A percentile compares a stretch with the other conserved stretches of the same genome.
Evolutionary conservation across 92 coral and sea anemone genomes (phyloP).

Genomic region (Desmophyllum pertusum): DNA sequence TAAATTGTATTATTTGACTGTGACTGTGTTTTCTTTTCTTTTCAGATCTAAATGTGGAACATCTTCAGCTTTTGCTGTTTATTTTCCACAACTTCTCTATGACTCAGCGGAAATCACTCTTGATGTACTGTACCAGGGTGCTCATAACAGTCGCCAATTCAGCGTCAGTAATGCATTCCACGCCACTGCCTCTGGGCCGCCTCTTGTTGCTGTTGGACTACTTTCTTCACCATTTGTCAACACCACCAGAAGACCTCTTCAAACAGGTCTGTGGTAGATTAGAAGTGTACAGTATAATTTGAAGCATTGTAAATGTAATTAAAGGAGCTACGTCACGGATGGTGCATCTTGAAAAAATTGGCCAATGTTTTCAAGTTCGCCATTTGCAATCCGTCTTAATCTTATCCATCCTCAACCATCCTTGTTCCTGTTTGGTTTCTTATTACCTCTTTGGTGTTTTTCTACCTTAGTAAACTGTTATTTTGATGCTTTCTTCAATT

Average conservation of each 20-base stretch:
- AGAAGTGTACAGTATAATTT: no score
- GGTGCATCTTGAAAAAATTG: no score
- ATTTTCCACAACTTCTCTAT: conserved; percentile 88
- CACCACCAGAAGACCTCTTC: conserved; percentile 86
- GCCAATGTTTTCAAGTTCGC: no score
- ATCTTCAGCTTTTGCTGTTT: conserved; percentile 87
- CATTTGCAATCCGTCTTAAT: no score
- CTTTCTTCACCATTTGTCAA: conserved; percentile 84
- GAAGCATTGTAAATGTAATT: no score
- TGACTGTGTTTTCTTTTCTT: not conserved
- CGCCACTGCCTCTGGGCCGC: conserved; percentile 66
- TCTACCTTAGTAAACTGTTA: no score
- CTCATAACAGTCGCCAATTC: conserved; percentile 65
- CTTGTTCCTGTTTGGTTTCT: no score
- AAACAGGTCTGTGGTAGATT: conserved; percentile 80
- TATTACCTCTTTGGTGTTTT: no score
- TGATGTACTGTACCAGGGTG: conserved; percentile 71
- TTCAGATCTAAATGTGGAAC: conserved; percentile 95
- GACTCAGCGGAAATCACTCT: conserved; percentile 71
- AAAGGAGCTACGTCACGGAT: no score
- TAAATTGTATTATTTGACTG: not conserved
- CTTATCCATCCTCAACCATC: no score
- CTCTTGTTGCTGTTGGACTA: conserved; percentile 83
- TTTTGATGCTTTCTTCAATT: no score
- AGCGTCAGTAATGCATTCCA: conserved; percentile 40